These are phyloP conservation scores for Halesus radiatus DNA, from an alignment of 1,140 invertebrate species.

Conservation along the genomic window DNA sequence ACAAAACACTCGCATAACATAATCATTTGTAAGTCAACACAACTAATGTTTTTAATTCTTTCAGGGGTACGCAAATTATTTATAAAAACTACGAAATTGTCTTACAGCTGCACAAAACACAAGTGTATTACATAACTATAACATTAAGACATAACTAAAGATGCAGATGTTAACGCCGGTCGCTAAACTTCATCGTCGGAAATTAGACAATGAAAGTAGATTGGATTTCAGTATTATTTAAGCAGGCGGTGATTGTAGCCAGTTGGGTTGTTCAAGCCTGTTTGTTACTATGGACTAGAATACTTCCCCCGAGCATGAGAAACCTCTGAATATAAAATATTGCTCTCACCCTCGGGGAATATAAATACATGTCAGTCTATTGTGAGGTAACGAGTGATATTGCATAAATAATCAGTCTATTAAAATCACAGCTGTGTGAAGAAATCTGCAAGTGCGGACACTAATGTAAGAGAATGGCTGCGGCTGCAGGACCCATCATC, in stretches of 20 bases:
- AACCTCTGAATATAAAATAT: conserved; percentile 48
- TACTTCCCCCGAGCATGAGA: conserved; percentile 29
- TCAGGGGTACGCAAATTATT: conserved; percentile 16
- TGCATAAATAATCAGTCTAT: conserved; percentile 57
- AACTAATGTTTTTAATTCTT: background rate
- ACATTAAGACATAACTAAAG: background rate
- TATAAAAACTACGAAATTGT: conserved; percentile 8
- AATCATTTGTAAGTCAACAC: no score
- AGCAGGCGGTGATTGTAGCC: conserved; percentile 18
- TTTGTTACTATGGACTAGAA: conserved; percentile 47
- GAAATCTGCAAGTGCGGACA: conserved; percentile 53
- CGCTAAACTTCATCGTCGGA: no score
- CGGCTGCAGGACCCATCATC: conserved; percentile 37
- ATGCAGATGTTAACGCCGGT: background rate
- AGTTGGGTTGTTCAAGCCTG: background rate
- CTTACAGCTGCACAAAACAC: conserved; percentile 37
- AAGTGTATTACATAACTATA: conserved; percentile 36
- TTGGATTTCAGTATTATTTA: background rate
- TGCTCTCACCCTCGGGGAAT: conserved; percentile 4
- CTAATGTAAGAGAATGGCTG: conserved; percentile 42
- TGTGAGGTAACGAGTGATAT: conserved; percentile 56
- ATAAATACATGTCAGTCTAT: conserved; percentile 54
- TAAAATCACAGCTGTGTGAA: conserved; percentile 58
- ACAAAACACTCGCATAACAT: conserved; percentile 6
- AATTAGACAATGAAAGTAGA: background rate